phyloP scores from a whole-genome alignment of 1,140 invertebrate genomes.

The Gonioctena quinquepunctata region DNA sequence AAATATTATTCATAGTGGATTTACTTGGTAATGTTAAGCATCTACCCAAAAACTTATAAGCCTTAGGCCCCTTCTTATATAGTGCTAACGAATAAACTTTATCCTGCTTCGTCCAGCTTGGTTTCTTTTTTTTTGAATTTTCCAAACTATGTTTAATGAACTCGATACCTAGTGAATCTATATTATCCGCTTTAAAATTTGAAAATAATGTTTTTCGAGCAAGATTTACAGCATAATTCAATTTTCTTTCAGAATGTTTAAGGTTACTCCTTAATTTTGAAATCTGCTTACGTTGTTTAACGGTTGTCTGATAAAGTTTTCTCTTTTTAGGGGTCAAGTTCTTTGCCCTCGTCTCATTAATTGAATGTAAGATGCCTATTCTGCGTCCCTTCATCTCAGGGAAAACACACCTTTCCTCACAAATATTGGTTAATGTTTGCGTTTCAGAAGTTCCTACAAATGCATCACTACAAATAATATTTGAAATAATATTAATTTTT shows the following conservation, averaged over 20 bases:
- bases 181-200: neutral
- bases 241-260: neutral
- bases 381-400: neutral
- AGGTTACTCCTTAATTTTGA: neutral
- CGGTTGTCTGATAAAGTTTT: neutral
- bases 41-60: conserved; percentile 6
- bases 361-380: neutral
- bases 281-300: conserved; percentile 1
- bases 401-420: neutral
- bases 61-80: neutral
- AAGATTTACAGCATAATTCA: neutral
- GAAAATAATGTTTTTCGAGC: conserved; percentile 1
- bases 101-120: neutral
- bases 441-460: neutral
- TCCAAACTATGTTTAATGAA: neutral
- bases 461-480: neutral
- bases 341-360: neutral
- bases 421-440: neutral
- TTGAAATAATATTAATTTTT: neutral
- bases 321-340: neutral
- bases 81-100: neutral
- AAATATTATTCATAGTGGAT: conserved; percentile 16
- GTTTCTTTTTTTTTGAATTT: neutral
- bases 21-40: conserved; percentile 19
- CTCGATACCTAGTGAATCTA: neutral